Conservation (phyloP, 2,888 invertebrate genomes). For the Palloptera scutellata region DNA sequence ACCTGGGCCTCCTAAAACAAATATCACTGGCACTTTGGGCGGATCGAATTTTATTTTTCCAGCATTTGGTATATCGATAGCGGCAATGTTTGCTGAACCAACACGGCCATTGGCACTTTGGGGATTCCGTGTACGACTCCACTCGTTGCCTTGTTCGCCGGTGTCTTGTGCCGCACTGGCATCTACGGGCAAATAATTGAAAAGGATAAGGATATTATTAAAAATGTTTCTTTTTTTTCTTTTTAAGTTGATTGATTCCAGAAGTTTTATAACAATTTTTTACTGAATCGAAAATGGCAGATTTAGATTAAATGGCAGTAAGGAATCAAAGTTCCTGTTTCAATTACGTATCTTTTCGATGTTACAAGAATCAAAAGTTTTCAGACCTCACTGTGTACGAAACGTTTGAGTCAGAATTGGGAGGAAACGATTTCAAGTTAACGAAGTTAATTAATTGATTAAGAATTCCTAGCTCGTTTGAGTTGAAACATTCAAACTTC, state of each 20-base stretch:
- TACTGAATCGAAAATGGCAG: too few species aligned
- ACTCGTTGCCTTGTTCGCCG: constrained; percentile 68
- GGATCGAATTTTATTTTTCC: constrained; percentile 85
- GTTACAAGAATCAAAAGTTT: too few species aligned
- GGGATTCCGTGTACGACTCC: constrained; percentile 60
- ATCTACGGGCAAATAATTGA: constrained; percentile 49
- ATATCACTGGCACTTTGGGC: constrained; percentile 87
- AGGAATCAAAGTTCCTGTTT: too few species aligned
- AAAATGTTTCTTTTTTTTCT: not conserved
- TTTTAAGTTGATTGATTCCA: constrained; percentile 10
- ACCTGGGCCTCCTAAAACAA: constrained; percentile 92
- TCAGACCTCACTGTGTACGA: too few species aligned
- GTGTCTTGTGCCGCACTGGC: constrained; percentile 79
- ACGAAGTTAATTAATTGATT: too few species aligned
- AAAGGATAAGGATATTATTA: not conserved
- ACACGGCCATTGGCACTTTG: constrained; percentile 47
- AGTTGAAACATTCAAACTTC: too few species aligned
- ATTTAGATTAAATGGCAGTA: too few species aligned
- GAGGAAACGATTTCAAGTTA: too few species aligned
- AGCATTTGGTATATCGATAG: constrained; percentile 79
- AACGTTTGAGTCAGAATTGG: too few species aligned
- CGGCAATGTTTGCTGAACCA: constrained; percentile 70
- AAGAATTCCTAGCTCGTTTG: too few species aligned
- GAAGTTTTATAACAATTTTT: too few species aligned
- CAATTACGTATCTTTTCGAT: too few species aligned